Conservation (phyloP, 2,113 vertebrate genomes). For the Mus musculus region DNA sequence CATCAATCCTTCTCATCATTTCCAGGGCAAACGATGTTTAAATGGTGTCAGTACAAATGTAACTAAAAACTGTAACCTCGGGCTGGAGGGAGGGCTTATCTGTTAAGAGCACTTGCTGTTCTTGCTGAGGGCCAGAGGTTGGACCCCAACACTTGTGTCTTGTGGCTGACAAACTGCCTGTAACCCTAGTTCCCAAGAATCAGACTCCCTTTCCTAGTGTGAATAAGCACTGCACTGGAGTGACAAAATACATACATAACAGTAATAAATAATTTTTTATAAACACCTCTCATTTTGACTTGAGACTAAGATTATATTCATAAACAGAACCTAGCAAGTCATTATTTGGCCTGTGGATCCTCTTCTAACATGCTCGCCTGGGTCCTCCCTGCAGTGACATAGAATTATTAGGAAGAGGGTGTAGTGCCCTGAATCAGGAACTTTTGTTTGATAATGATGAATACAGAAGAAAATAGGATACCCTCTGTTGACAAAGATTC, state of each 20-base stretch:
- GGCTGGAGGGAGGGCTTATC: neutral
- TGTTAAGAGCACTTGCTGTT: neutral
- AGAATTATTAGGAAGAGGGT: slow-evolving; percentile 20
- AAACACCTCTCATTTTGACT: neutral
- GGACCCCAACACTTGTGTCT: neutral
- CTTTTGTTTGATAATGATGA: slow-evolving; percentile 4
- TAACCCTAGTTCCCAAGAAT: no score
- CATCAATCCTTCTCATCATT: slow-evolving; percentile 51
- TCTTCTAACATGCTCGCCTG: neutral
- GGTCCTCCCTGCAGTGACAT: neutral
- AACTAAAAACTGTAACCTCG: neutral
- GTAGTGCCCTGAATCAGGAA: neutral
- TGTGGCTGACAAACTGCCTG: neutral
- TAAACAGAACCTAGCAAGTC: neutral
- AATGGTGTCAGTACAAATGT: slow-evolving; percentile 33
- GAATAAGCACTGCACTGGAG: no score
- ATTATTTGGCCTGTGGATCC: neutral
- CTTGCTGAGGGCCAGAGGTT: neutral
- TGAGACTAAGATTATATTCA: slow-evolving; percentile 34
- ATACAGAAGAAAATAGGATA: neutral
- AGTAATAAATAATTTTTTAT: neutral
- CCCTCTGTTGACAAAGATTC: neutral
- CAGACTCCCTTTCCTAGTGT: no score
- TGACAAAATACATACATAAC: neutral
- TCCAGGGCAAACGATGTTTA: slow-evolving; percentile 40